These are phyloP conservation scores for Dasyurus viverrinus DNA, from an alignment of 2,113 vertebrate genomes.

Conservation along the genomic window DNA sequence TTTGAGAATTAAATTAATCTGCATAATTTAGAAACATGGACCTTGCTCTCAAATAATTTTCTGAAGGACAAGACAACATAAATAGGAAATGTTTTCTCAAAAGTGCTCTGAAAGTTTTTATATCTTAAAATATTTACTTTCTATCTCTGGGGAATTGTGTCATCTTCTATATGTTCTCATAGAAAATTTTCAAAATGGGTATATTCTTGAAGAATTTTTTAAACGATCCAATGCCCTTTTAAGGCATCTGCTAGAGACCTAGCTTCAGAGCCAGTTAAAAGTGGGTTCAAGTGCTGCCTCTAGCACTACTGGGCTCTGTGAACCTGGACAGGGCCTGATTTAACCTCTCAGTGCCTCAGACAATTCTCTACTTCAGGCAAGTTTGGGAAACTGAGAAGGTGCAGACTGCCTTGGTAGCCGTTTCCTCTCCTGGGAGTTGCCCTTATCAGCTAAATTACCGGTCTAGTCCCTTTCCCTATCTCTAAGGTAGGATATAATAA, in stretches of 20 bases:
- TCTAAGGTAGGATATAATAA: conserved; percentile 42
- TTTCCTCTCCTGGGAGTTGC: not conserved
- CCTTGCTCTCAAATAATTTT: conserved; percentile 44
- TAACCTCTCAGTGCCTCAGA: not conserved
- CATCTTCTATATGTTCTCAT: conserved; percentile 37
- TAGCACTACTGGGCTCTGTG: not conserved
- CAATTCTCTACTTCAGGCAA: not conserved
- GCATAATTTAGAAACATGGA: not conserved
- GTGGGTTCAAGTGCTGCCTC: not conserved
- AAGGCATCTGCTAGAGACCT: not conserved
- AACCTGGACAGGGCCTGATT: not conserved
- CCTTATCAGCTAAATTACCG: not conserved
- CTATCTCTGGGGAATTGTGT: conserved; percentile 47
- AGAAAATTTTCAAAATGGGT: conserved; percentile 50
- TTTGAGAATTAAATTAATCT: conserved; percentile 45
- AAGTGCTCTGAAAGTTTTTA: conserved; percentile 24
- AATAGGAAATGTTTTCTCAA: conserved; percentile 36
- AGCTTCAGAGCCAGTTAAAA: not conserved
- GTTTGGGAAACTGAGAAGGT: not conserved
- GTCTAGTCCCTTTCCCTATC: not conserved
- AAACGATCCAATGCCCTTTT: conserved; percentile 6
- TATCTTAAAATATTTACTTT: conserved; percentile 48
- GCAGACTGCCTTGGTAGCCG: not conserved
- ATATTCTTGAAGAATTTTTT: conserved; percentile 32
- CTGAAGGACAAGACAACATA: conserved; percentile 53